phyloP scores from a whole-genome alignment of 2,113 vertebrate species.

The Grallaria varia region DNA sequence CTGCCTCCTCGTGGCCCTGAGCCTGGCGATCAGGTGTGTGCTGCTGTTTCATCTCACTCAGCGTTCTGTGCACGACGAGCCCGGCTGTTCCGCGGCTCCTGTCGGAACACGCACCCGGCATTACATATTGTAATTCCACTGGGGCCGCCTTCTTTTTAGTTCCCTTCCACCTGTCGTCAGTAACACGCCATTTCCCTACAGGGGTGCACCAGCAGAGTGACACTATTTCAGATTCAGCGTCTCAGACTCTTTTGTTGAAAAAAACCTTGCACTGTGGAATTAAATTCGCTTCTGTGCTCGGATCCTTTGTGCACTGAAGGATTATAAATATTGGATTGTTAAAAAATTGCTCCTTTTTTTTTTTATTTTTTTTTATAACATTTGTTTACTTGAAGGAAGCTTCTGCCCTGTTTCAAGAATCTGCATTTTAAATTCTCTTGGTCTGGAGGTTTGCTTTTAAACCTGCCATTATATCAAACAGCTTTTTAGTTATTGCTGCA shows the following conservation, averaged over 20 bases:
- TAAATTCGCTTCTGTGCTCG: neutral
- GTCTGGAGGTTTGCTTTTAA: slow-evolving; percentile 70
- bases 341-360: neutral
- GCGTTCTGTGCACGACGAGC: slow-evolving; percentile 16
- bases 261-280: neutral
- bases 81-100: slow-evolving; percentile 20
- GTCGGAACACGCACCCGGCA: slow-evolving; percentile 20
- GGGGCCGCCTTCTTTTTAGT: neutral
- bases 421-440: slow-evolving; percentile 65
- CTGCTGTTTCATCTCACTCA: slow-evolving; percentile 29
- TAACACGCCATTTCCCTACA: neutral
- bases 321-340: neutral
- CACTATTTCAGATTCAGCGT: neutral
- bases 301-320: neutral
- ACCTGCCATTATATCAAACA: slow-evolving; percentile 65
- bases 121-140: slow-evolving; percentile 7
- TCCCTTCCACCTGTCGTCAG: slow-evolving; percentile 56
- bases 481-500: slow-evolving; percentile 71
- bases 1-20: slow-evolving; percentile 1
- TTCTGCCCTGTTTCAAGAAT: slow-evolving; percentile 44
- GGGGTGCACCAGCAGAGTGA: slow-evolving; percentile 25
- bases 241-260: neutral
- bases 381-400: slow-evolving; percentile 52
- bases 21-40: slow-evolving; percentile 19
- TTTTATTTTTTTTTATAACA: neutral